phyloP scores from a whole-genome alignment of 2,113 vertebrate species.

The Nesogale talazaci region DNA sequence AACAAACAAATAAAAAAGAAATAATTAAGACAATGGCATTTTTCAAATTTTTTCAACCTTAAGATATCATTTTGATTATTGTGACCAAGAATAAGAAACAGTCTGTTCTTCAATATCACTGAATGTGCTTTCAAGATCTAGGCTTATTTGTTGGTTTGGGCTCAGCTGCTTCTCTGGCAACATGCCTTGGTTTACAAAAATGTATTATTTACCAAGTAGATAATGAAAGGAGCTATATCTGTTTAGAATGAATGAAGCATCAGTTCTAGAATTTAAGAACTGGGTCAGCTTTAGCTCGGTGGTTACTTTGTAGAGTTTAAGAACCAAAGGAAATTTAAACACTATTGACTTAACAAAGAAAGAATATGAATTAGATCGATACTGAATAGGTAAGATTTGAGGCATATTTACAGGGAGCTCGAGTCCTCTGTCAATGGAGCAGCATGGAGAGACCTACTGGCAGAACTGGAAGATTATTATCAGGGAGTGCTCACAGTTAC shows the following conservation, averaged over 20 bases:
- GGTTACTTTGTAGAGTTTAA: background rate
- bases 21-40: background rate
- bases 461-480: no score
- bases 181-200: constrained; percentile 8
- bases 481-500: background rate
- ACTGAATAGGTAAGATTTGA: background rate
- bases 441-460: no score
- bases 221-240: background rate
- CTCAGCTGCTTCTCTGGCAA: background rate
- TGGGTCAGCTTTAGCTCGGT: no score
- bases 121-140: background rate
- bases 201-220: constrained; percentile 10
- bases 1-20: background rate
- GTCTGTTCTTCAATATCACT: background rate
- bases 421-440: background rate
- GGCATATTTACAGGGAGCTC: background rate
- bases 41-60: background rate
- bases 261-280: background rate
- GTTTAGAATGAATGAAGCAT: background rate
- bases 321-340: background rate
- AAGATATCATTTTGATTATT: background rate
- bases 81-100: background rate
- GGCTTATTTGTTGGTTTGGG: background rate
- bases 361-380: background rate
- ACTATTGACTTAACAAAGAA: background rate